A percentile compares a stretch with the other conserved stretches of the same genome.
Evolutionary conservation across 2,888 invertebrate species (phyloP).

Genomic region (Caenorhabditis sp.): DNA sequence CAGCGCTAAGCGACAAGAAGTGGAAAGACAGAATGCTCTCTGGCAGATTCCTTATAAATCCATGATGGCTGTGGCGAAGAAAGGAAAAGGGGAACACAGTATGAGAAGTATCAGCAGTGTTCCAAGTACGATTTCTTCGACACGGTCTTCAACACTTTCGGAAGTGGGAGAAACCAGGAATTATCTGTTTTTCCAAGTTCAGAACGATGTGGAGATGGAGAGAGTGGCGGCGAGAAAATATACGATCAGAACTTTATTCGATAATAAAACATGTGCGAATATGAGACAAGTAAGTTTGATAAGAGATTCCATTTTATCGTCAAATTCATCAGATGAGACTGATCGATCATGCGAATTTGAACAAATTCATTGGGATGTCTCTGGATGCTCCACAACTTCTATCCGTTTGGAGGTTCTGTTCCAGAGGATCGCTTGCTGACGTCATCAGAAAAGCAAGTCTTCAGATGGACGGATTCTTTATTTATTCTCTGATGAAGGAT

Average conservation of each 20-base stretch:
- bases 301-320: too few relatives aligned
- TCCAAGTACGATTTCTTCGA: conserved; percentile 49
- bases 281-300: conserved; percentile 26
- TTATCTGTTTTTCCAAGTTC: conserved; percentile 52
- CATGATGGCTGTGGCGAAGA: conserved; percentile 52
- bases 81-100: conserved; percentile 65
- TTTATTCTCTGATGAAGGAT: conserved; percentile 75
- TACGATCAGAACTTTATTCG: conserved; percentile 25
- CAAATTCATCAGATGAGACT: conserved; percentile 73
- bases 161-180: conserved; percentile 53
- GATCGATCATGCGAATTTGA: conserved; percentile 74
- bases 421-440: conserved; percentile 75
- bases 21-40: conserved; percentile 67
- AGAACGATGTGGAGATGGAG: conserved; percentile 65
- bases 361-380: conserved; percentile 78
- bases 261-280: conserved; percentile 34
- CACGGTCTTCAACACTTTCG: conserved; percentile 35
- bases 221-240: conserved; percentile 72
- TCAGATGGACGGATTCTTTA: conserved; percentile 77
- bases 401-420: conserved; percentile 79
- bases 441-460: conserved; percentile 72
- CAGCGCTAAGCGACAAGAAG: conserved; percentile 68
- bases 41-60: conserved; percentile 73
- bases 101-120: conserved; percentile 58
- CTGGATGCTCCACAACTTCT: conserved; percentile 76